A percentile compares a stretch with the other conserved stretches of the same genome.
Evolutionary conservation across 2,113 vertebrate species (phyloP).

Genomic region (Peucedramus taeniatus): DNA sequence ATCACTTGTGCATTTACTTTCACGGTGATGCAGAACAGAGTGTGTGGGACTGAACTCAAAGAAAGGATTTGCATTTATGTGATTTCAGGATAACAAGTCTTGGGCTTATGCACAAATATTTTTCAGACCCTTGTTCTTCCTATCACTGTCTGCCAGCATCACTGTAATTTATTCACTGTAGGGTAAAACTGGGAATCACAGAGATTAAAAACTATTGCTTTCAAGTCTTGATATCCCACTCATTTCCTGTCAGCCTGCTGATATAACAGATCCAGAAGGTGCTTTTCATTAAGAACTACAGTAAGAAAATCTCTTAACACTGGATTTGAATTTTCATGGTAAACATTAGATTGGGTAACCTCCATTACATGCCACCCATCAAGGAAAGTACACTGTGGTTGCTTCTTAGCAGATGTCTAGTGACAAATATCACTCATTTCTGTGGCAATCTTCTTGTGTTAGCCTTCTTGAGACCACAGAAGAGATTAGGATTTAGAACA

Average conservation of each 20-base stretch:
- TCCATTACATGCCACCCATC: background rate
- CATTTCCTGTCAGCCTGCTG: conserved; percentile 57
- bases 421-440: conserved; percentile 47
- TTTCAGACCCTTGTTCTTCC: background rate
- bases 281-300: conserved; percentile 49
- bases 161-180: background rate
- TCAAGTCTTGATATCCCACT: conserved; percentile 42
- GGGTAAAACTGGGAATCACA: background rate
- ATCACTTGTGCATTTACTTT: background rate
- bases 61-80: background rate
- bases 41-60: background rate
- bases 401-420: conserved; percentile 55
- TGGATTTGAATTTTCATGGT: conserved; percentile 44
- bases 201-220: conserved; percentile 59
- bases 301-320: conserved; percentile 21
- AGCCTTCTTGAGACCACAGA: conserved; percentile 49
- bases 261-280: conserved; percentile 43
- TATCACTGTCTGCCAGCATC: background rate
- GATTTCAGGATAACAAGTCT: background rate
- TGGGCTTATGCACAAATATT: background rate
- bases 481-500: conserved; percentile 64
- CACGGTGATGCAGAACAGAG: background rate
- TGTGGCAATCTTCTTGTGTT: conserved; percentile 45
- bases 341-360: conserved; percentile 13
- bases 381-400: background rate